A percentile compares a stretch with the other conserved stretches of the same genome.
These are phyloP conservation scores for Acropora tenuis DNA, from an alignment of 64 coral and sea anemone genomes.

Conservation along the genomic window DNA sequence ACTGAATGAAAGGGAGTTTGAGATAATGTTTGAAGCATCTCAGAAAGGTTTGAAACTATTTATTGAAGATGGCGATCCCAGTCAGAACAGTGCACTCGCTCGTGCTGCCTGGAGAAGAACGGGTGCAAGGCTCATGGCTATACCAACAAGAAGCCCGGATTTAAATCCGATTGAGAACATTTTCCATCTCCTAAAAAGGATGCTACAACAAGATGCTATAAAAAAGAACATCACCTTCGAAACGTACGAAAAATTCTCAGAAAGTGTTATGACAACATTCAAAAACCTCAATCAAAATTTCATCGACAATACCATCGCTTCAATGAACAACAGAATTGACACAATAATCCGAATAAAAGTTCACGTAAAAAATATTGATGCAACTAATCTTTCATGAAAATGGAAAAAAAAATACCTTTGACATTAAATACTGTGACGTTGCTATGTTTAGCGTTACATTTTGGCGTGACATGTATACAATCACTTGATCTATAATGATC, in stretches of 20 bases:
- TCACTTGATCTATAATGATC: no score
- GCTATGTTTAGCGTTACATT: no score
- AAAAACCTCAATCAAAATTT: background rate
- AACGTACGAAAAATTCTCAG: slow-evolving; percentile 15
- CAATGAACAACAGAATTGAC: slow-evolving; percentile 4
- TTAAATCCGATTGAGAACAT: slow-evolving; percentile 45
- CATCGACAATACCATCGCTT: background rate
- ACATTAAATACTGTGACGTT: no score
- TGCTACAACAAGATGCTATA: background rate
- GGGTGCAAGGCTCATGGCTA: background rate
- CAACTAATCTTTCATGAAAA: no score
- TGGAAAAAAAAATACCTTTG: no score
- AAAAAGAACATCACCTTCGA: slow-evolving; percentile 8
- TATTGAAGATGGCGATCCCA: background rate
- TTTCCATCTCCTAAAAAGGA: slow-evolving; percentile 16
- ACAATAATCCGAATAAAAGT: background rate
- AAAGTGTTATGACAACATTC: background rate
- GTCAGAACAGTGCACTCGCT: slow-evolving; percentile 6
- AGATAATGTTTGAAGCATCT: background rate
- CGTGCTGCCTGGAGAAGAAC: background rate
- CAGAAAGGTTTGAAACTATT: background rate
- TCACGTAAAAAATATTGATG: background rate
- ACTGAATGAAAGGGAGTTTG: background rate
- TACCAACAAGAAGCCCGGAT: background rate
- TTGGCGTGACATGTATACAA: no score